Base-by-base conservation (phyloP, 2,888 invertebrate genomes). In the Gymnosoma rotundatum region DNA sequence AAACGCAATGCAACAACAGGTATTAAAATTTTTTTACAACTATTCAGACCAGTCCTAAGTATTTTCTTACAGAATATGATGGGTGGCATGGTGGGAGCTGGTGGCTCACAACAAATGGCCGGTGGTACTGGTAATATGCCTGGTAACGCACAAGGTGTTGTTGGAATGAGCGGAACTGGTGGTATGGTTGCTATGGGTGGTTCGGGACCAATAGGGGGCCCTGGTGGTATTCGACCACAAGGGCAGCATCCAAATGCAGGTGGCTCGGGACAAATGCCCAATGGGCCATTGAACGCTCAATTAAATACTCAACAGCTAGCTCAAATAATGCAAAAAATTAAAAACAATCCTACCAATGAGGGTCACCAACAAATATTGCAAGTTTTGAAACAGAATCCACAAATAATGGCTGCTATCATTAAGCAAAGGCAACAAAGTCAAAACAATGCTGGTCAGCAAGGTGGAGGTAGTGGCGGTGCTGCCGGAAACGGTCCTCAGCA, bases 391-490 rank as follows among this genome's bases (percentile, higher is more conserved):
- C 96, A 96, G 86, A 98, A 98, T 93, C 98, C 98, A 54, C 97
- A 97, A 88, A 94, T 99, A 63, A 98, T 98, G 97, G 97, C 98
- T 76, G 97, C 98, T 74, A 98, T 98, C 91, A 96, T 98, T 87
- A 97, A 98, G 90, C 97, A 97, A 92, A 94, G 97, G 91, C 95
- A 96, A 93, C 95, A 92, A 86, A 91, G 90, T 87, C 91, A 91
- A 88, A 88, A 91, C 86, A 88, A 90, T 25, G 89, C 88, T 32
- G 88, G 87, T 5, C 88, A 89, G 18, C 89, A 88, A 21, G 88
- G 86, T 54, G 87, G 88, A 14, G 86, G 86, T 0, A 87, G 88
- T 5, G 88, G 88, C 8, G 89, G 88, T 12, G 88, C 88, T 6
- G 86, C 87, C 0, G 91, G 90, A 21, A 90, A 89, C 52, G 90